Base-by-base conservation (phyloP, 2,797 vertebrate species). In the Hydrophis major region DNA sequence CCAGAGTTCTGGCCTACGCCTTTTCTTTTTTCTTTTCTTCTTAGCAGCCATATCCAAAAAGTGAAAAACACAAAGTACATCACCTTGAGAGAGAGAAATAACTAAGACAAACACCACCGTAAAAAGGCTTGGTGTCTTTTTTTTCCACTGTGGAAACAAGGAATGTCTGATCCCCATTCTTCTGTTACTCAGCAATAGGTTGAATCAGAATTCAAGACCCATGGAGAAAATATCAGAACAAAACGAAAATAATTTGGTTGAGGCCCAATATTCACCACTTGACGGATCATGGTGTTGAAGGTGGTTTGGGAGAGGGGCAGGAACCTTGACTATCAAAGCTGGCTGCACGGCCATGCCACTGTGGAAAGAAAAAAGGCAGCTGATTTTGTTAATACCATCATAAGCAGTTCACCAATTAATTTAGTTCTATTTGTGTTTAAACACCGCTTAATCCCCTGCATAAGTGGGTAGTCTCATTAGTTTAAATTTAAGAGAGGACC, bases 241-340 rank as follows among this genome's bases (percentile, higher is more conserved):
- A 89, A 88, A 90, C 28, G 92, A 90, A 95, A 94, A 57, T 89
- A 91, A 91, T 94, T 25, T 89, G 86, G 93, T 95, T 86, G 90
- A 95, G 96, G 96, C 96, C 96, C 18, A 0, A 86, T 5, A 27
- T 55, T 88, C 42, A 61, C 12, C 1, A 86, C n/a, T 0, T 47
- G 8, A 55, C 50, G 8, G 87, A 92, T 99, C 98, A 99, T 0
- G 99, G 99, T 11, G 98, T 99, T 25, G 98, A 97, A 32, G 99
- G 98, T 91, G 98, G 98, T 95, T 99, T 98, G 18, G 99, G 99
- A 56, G 99, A 99, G 27, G 99, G 99, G 95, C 99, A 99, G 56
- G 99, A 99, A 60, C 99, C 98, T 97, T 99, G 98, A 96, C 99
- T 99, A 98, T 99, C 99, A 87, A 99, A 99, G 97, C 99, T 99